Evolutionary conservation across 2,888 invertebrate genomes (phyloP).

Genomic region (Epirrhoe alternata): DNA sequence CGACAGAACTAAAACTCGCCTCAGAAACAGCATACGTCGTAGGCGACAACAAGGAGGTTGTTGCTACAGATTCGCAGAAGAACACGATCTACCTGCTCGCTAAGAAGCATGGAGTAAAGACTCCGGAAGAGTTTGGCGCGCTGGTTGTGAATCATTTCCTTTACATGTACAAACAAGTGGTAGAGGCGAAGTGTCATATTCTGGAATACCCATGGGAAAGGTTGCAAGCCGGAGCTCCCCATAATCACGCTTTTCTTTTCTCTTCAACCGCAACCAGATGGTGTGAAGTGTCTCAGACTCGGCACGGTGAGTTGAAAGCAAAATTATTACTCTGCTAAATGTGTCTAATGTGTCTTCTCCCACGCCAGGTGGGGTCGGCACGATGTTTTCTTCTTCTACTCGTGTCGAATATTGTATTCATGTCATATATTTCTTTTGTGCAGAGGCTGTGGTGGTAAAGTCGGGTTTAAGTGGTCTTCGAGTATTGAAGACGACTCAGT

Average conservation of each 20-base stretch:
- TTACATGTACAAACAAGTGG: constrained; percentile 90
- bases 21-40: constrained; percentile 89
- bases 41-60: constrained; percentile 92
- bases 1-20: constrained; percentile 88
- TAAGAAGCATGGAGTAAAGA: constrained; percentile 90
- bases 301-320: constrained; percentile 85
- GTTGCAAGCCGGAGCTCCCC: constrained; percentile 81
- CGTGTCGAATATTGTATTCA: too few species aligned
- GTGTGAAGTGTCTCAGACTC: constrained; percentile 87
- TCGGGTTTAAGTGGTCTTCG: constrained; percentile 89
- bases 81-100: constrained; percentile 92
- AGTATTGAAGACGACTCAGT: constrained; percentile 92
- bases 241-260: constrained; percentile 92
- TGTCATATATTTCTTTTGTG: constrained; percentile 36
- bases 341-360: not conserved
- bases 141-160: constrained; percentile 91
- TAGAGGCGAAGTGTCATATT: constrained; percentile 88
- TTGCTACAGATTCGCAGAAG: constrained; percentile 93
- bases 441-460: constrained; percentile 85
- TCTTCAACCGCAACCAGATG: constrained; percentile 88
- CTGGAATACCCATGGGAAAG: constrained; percentile 92
- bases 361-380: not conserved
- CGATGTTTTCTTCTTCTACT: too few species aligned
- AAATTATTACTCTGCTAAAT: not conserved
- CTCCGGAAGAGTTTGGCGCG: constrained; percentile 91